Evolutionary conservation across 2,888 invertebrate genomes (phyloP).

Genomic region (Hedychridium roseum): DNA sequence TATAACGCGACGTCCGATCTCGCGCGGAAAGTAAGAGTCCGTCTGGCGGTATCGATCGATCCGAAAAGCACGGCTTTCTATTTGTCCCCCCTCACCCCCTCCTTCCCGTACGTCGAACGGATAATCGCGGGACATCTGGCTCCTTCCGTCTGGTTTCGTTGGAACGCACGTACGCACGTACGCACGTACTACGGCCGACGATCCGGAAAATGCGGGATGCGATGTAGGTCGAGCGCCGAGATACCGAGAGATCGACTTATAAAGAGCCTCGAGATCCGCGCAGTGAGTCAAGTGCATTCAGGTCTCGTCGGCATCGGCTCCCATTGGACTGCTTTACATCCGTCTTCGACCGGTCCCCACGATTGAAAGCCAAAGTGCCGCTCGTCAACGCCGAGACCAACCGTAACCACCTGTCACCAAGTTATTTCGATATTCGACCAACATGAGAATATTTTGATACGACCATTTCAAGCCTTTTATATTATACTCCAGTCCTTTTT

Average conservation of each 20-base stretch:
- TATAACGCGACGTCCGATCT: no score
- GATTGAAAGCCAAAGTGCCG: constrained; percentile 8
- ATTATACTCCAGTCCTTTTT: no score
- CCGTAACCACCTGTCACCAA: neutral
- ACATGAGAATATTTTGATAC: no score
- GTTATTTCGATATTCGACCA: constrained; percentile 15
- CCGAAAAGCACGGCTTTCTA: neutral
- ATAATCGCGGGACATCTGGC: no score
- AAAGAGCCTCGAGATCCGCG: constrained; percentile 17
- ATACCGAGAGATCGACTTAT: constrained; percentile 31
- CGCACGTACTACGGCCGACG: no score
- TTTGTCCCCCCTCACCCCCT: no score
- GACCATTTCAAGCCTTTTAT: no score
- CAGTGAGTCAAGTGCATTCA: constrained; percentile 30
- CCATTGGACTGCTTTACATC: constrained; percentile 17
- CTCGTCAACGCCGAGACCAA: constrained; percentile 7
- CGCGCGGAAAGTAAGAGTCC: neutral
- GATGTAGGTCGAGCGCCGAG: constrained; percentile 25
- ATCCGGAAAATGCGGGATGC: constrained; percentile 19
- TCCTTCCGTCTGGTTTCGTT: constrained; percentile 5
- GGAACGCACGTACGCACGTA: neutral
- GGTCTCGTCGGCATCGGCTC: constrained; percentile 21
- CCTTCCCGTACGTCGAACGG: no score
- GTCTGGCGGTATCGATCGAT: neutral
- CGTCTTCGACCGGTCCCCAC: constrained; percentile 12